Evolutionary conservation across 1,140 invertebrate genomes (phyloP), one percentile per base, ranked within the genome.

Genomic region (Panagrolaimus sp.): DNA sequence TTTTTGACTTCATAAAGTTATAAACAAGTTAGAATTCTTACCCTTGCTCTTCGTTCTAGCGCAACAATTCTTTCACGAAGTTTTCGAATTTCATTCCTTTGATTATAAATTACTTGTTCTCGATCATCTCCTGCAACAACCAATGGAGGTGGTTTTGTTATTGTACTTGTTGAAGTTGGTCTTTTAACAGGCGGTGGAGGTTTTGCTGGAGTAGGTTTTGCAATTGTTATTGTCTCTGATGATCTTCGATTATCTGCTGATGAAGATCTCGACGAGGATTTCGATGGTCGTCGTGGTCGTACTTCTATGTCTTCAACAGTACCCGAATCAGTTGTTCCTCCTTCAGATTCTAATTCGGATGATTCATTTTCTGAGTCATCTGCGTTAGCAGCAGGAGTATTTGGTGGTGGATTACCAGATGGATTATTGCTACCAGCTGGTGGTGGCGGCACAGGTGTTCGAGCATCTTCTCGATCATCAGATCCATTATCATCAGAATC

Each of bases 241-340:
- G 31, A 38, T 38, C 31, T 38, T 38, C 31, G 31, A 51, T 65
- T 44, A 11, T 51, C 44, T 38, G 47, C 62, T 13, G 62, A 63
- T 25, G 16, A 31, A 47, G 38, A 43, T 38, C 31, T 38, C 7
- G 31, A 38, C 7, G 31, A 38, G 9, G 13, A 11, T 13, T 23
- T n/a, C 27, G 45, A 43, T 1, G 25, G 67, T 42, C 31, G 38
- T 63, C 16, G 4, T 57, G 16, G 48, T 44, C 46, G 43, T 13
- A 53, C 62, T 31, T 66, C 70, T 46, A 72, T 73, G 42, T 72
- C 71, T 23, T 72, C 71, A 11, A 72, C 71, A 44, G 71, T 72
- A 47, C 71, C 71, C 9, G 71, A 72, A 64, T 72, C 71, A 16
- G 69, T 44, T 44, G 63, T 64, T 16, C 38, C 38, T 7, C 38